Conservation (phyloP, 2,888 invertebrate species). For the Napeogenes inachia region DNA sequence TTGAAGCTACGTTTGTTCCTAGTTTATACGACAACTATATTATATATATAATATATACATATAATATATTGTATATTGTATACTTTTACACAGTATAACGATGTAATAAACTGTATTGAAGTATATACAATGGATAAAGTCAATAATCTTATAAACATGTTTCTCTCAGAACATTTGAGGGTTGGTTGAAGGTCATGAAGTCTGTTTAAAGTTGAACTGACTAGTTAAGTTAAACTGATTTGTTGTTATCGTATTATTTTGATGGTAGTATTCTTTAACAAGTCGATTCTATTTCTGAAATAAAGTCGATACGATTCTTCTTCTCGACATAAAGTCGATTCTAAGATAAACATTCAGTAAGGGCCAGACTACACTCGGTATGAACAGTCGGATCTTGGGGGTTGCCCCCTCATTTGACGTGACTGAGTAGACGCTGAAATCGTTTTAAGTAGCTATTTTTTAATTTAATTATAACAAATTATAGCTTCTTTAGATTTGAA, state of each 20-base stretch:
- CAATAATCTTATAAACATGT: constrained; percentile 38
- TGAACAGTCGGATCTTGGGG: constrained; percentile 48
- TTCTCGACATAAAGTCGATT: constrained; percentile 12
- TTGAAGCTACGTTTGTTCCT: constrained; percentile 34
- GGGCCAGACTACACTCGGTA: constrained; percentile 45
- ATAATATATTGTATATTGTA: too few species aligned
- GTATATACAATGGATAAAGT: constrained; percentile 18
- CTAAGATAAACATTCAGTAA: constrained; percentile 12
- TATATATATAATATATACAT: constrained; percentile 2
- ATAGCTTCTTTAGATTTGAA: constrained; percentile 13
- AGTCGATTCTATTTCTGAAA: too few species aligned
- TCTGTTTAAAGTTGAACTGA: too few species aligned
- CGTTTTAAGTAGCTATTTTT: constrained; percentile 61
- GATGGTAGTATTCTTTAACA: too few species aligned
- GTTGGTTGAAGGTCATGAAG: constrained; percentile 37
- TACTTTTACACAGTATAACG: too few species aligned
- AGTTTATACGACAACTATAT: constrained; percentile 14
- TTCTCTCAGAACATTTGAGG: constrained; percentile 37
- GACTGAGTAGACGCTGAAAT: constrained; percentile 68
- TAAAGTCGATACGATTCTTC: too few species aligned
- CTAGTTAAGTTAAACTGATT: too few species aligned
- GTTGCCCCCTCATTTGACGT: constrained; percentile 59
- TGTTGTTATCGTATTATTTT: too few species aligned
- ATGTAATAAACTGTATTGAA: too few species aligned
- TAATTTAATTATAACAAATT: constrained; percentile 37